Percentiles rank a stretch among this genome's conserved stretches.
Conservation (phyloP, 2,797 vertebrate species). For the Diplodus sargus region DNA sequence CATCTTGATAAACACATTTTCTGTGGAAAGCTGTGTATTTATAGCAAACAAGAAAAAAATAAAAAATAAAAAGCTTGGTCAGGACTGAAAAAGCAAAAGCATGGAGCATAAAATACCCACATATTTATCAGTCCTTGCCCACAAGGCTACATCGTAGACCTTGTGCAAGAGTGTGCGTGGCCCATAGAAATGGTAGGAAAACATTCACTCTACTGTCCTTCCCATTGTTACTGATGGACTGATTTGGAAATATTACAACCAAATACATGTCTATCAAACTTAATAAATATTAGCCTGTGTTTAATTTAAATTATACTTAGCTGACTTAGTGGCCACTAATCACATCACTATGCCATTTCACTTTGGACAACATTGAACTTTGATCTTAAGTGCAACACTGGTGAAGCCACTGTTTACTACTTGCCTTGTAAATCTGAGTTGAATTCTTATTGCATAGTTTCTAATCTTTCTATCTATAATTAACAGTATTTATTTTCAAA, state of each 20-base stretch:
- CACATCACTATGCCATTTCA: neutral
- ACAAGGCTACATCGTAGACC: neutral
- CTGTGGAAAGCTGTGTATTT: slow-evolving; percentile 36
- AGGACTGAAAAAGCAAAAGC: slow-evolving; percentile 26
- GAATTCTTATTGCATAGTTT: neutral
- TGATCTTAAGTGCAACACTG: neutral
- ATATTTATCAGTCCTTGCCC: neutral
- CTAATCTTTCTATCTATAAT: neutral
- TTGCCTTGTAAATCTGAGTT: neutral
- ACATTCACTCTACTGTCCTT: neutral
- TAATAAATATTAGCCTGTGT: neutral
- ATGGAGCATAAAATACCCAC: neutral
- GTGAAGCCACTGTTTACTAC: neutral
- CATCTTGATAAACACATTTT: slow-evolving; percentile 37
- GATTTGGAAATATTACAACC: neutral
- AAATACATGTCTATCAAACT: neutral
- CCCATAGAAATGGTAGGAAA: neutral
- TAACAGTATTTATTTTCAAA: neutral
- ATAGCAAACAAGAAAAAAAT: slow-evolving; percentile 12
- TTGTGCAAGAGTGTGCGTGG: neutral
- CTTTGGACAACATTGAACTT: neutral
- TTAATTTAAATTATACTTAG: neutral
- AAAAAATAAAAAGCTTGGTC: slow-evolving; percentile 24
- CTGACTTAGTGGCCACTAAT: neutral
- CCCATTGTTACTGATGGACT: neutral